These are phyloP conservation scores for Drosophila aff. DNA, from an alignment of 1,140 invertebrate genomes.

Conservation along the genomic window DNA sequence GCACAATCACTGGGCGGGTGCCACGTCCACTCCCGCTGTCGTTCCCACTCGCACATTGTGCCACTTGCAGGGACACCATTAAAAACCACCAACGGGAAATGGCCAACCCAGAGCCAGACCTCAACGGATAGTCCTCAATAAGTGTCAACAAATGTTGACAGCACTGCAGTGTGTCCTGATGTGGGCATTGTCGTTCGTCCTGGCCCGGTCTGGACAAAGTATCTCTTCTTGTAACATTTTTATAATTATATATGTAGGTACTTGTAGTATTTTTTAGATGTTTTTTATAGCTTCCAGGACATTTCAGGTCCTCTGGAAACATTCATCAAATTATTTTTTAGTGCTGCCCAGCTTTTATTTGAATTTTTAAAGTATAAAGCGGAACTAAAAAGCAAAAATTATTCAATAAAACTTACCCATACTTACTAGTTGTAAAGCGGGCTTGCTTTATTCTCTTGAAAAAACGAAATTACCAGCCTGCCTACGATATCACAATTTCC, in stretches of 20 bases:
- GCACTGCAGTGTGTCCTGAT: conserved; percentile 11
- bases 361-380: neutral
- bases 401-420: conserved; percentile 2
- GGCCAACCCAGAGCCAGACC: conserved; percentile 47
- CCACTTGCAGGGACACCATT: conserved; percentile 52
- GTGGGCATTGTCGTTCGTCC: neutral
- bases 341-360: neutral
- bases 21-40: neutral
- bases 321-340: neutral
- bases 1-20: conserved; percentile 13
- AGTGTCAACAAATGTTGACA: conserved; percentile 65
- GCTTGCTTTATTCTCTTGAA: neutral
- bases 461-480: neutral
- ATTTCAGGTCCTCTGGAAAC: neutral
- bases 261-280: neutral
- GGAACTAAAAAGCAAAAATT: neutral
- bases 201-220: neutral
- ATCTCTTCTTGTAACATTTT: neutral
- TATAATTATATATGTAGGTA: neutral
- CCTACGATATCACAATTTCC: neutral
- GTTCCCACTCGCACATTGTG: neutral
- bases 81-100: conserved; percentile 47
- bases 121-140: conserved; percentile 67
- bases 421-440: neutral
- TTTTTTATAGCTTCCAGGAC: neutral